These are phyloP conservation scores for Pantala flavescens DNA, from an alignment of 1,140 invertebrate species.

Conservation along the genomic window DNA sequence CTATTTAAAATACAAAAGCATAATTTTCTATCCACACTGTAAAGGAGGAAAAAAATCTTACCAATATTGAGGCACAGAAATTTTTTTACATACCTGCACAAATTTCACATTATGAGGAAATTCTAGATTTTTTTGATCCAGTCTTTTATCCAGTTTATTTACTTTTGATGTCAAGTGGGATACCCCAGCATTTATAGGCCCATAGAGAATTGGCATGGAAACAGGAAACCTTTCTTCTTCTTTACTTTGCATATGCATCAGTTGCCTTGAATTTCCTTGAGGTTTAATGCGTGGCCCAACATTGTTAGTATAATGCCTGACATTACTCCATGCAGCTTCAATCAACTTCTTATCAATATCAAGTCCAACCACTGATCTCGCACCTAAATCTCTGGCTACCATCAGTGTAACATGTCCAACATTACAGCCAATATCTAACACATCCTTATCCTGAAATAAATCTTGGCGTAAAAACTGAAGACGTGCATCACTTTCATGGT, in stretches of 20 bases:
- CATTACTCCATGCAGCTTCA: slow-evolving; percentile 65
- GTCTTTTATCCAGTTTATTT: slow-evolving; percentile 21
- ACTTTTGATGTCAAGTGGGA: background rate
- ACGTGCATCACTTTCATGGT: slow-evolving; percentile 68
- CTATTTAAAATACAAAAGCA: too few species aligned
- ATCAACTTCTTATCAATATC: slow-evolving; percentile 91
- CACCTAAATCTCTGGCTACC: slow-evolving; percentile 73
- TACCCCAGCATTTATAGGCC: slow-evolving; percentile 50
- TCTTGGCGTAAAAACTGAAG: slow-evolving; percentile 71
- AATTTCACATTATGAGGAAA: slow-evolving; percentile 84
- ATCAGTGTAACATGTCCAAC: slow-evolving; percentile 80
- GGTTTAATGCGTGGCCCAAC: slow-evolving; percentile 13
- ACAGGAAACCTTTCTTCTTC: slow-evolving; percentile 52
- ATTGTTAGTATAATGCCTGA: slow-evolving; percentile 62
- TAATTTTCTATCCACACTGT: too few species aligned
- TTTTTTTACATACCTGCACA: slow-evolving; percentile 55
- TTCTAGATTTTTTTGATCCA: slow-evolving; percentile 38
- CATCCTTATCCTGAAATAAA: slow-evolving; percentile 80
- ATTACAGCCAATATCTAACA: slow-evolving; percentile 97
- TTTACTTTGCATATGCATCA: slow-evolving; percentile 14
- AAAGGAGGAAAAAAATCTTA: too few species aligned
- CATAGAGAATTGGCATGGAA: slow-evolving; percentile 75
- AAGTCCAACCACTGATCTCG: slow-evolving; percentile 78
- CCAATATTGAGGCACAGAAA: too few species aligned
- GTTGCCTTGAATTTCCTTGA: background rate